phyloP scores from a whole-genome alignment of 2,797 vertebrate species.

The Ptychadena robeensis region DNA sequence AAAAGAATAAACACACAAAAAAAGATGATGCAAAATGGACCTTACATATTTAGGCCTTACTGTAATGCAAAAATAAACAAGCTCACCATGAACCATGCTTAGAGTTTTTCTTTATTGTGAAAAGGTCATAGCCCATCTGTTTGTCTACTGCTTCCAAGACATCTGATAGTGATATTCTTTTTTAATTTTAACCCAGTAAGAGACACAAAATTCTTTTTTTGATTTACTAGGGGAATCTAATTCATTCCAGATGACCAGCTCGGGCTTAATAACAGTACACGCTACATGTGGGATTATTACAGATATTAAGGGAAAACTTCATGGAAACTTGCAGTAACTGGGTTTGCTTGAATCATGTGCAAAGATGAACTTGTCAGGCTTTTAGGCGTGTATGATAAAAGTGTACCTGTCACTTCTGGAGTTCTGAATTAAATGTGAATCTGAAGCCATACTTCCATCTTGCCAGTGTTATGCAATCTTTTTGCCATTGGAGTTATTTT shows the following conservation, averaged over 20 bases:
- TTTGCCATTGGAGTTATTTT: no score
- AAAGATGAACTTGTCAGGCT: neutral
- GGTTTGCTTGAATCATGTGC: neutral
- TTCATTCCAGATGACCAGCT: conserved; percentile 48
- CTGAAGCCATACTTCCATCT: no score
- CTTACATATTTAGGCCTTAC: conserved; percentile 60
- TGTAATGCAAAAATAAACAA: conserved; percentile 64
- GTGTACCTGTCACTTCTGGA: no score
- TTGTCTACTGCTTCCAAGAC: conserved; percentile 66
- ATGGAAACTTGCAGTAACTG: conserved; percentile 18
- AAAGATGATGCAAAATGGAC: conserved; percentile 52
- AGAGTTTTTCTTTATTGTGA: conserved; percentile 66
- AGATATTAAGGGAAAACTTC: conserved; percentile 37
- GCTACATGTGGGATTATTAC: conserved; percentile 44
- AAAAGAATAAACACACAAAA: conserved; percentile 48
- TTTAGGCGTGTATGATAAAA: neutral
- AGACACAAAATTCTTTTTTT: conserved; percentile 67
- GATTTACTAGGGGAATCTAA: conserved; percentile 57
- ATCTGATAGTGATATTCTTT: conserved; percentile 71
- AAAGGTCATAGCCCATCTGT: conserved; percentile 68
- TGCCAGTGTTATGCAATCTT: no score
- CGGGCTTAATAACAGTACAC: conserved; percentile 46
- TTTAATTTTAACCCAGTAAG: conserved; percentile 69
- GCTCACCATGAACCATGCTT: conserved; percentile 63
- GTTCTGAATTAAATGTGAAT: no score